Conservation (phyloP, 2,888 invertebrate genomes). For the Clanis bilineata region DNA sequence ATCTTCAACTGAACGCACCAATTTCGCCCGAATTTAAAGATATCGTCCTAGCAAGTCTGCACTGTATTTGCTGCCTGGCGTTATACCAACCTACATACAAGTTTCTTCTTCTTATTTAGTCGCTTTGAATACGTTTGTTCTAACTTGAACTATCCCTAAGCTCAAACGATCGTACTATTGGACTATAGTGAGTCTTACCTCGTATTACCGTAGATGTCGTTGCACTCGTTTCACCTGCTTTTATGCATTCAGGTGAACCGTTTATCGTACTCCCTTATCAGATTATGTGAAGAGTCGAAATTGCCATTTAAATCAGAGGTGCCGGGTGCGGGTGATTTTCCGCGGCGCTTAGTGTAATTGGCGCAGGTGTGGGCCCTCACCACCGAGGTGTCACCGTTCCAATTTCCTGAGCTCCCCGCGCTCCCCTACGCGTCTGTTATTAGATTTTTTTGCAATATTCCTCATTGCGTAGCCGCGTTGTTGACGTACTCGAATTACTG, state of each 20-base stretch:
- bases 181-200: too few species aligned
- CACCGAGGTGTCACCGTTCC: conserved; percentile 61
- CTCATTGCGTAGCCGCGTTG: conserved; percentile 57
- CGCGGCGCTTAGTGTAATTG: conserved; percentile 51
- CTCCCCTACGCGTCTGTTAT: conserved; percentile 48
- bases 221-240: background rate
- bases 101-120: too few species aligned
- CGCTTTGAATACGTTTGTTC: too few species aligned
- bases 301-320: conserved; percentile 29
- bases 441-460: conserved; percentile 72
- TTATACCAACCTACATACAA: too few species aligned
- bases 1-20: too few species aligned
- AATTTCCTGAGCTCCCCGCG: conserved; percentile 59
- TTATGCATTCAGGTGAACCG: background rate
- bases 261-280: conserved; percentile 5
- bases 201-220: background rate
- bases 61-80: too few species aligned
- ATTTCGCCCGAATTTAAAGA: too few species aligned
- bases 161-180: too few species aligned
- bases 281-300: conserved; percentile 13
- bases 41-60: too few species aligned
- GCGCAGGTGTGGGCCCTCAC: conserved; percentile 48
- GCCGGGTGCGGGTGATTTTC: conserved; percentile 37
- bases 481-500: conserved; percentile 48
- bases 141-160: too few species aligned